A percentile compares a stretch with the other conserved stretches of the same genome.
phyloP scores from a whole-genome alignment of 2,888 invertebrate species.

The Rhyacophila evoluta region DNA sequence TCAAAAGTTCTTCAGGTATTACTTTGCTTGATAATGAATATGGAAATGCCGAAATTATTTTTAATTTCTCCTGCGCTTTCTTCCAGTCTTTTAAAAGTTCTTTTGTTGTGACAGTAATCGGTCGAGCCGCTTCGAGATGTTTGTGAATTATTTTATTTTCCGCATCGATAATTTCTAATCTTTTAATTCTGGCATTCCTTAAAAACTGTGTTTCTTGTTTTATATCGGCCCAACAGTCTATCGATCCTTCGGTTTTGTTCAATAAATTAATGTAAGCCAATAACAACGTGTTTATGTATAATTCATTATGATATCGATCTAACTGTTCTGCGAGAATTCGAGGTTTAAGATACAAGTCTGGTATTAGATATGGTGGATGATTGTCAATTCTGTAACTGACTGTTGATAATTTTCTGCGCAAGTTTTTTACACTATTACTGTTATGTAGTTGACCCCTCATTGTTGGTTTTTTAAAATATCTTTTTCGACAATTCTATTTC shows the following conservation, averaged over 20 bases:
- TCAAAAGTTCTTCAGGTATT: background rate
- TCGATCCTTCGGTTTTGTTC: conserved; percentile 27
- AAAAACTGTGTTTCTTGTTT: background rate
- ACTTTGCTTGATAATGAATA: conserved; percentile 17
- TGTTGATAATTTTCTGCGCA: too few species aligned
- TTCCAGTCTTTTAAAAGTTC: conserved; percentile 11
- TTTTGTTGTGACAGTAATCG: background rate
- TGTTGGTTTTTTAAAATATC: too few species aligned
- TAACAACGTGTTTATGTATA: conserved; percentile 26
- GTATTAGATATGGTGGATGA: conserved; percentile 31
- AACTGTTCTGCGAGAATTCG: conserved; percentile 25
- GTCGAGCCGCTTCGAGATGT: background rate
- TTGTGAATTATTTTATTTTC: conserved; percentile 28
- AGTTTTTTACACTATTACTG: too few species aligned
- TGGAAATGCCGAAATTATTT: conserved; percentile 15
- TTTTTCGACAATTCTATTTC: too few species aligned
- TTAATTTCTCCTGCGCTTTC: conserved; percentile 23
- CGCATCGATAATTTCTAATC: background rate
- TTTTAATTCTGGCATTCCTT: background rate
- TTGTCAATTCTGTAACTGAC: conserved; percentile 37
- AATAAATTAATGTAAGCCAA: conserved; percentile 28
- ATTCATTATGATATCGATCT: conserved; percentile 10
- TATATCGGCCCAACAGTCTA: conserved; percentile 36
- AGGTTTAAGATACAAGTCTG: conserved; percentile 37
- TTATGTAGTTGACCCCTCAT: too few species aligned